These are phyloP conservation scores for Corythaeola cristata DNA, from an alignment of 2,113 vertebrate genomes.

Conservation along the genomic window DNA sequence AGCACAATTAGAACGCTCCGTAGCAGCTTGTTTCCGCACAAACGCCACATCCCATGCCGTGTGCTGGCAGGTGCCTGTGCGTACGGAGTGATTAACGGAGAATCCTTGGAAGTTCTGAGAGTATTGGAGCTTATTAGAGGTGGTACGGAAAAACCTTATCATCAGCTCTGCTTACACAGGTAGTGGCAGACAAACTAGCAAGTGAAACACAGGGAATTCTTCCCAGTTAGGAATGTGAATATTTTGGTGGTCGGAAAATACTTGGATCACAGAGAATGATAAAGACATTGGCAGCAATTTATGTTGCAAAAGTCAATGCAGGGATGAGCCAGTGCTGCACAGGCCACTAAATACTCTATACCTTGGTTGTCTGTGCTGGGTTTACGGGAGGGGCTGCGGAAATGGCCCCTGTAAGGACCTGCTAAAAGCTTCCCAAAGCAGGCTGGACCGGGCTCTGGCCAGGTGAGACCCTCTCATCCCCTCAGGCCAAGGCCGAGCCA, in stretches of 20 bases:
- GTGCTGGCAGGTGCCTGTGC: neutral
- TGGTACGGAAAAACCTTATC: neutral
- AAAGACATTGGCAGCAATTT: neutral
- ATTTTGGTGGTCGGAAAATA: neutral
- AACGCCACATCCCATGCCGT: neutral
- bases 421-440: too few species aligned
- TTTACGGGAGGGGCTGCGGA: too few species aligned
- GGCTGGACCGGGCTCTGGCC: too few species aligned
- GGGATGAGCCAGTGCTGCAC: neutral
- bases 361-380: neutral
- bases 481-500: too few species aligned
- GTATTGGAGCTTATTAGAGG: neutral
- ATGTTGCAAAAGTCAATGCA: neutral
- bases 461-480: too few species aligned
- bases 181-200: neutral
- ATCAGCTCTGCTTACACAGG: neutral
- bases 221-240: neutral
- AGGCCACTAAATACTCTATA: neutral
- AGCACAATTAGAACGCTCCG: neutral
- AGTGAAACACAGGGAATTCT: neutral
- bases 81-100: neutral
- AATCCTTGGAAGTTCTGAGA: neutral
- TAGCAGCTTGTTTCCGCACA: neutral
- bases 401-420: too few species aligned
- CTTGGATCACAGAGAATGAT: fast-evolving